A percentile compares a stretch with the other conserved stretches of the same genome.
These are phyloP conservation scores for Himalopsyche anomala DNA, from an alignment of 2,888 invertebrate species.

Conservation along the genomic window DNA sequence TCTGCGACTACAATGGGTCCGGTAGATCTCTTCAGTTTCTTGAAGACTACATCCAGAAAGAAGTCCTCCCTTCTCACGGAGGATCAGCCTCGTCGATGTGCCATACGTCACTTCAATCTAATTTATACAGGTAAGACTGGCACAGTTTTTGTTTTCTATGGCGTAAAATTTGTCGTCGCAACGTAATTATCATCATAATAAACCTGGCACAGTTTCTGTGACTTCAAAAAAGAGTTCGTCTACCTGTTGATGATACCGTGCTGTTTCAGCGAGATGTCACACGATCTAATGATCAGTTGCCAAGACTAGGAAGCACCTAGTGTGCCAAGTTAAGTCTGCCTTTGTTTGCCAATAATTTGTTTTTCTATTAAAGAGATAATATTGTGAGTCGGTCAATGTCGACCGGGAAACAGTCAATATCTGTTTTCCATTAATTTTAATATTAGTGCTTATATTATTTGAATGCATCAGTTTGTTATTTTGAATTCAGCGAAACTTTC, in stretches of 20 bases:
- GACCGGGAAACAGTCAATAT: background rate
- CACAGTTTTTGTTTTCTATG: background rate
- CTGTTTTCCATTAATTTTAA: too few species aligned
- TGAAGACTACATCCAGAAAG: constrained; percentile 87
- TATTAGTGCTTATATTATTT: too few species aligned
- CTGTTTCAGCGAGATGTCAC: background rate
- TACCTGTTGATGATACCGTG: constrained; percentile 3
- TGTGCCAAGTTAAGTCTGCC: constrained; percentile 24
- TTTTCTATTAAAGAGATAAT: constrained; percentile 5
- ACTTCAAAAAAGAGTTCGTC: constrained; percentile 7
- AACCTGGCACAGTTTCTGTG: background rate
- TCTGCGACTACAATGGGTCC: constrained; percentile 92
- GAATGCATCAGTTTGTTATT: too few species aligned
- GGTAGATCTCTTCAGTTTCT: constrained; percentile 89
- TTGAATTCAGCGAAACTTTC: too few species aligned
- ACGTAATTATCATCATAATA: background rate
- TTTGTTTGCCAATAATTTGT: constrained; percentile 12
- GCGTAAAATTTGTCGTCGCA: background rate
- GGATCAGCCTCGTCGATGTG: constrained; percentile 86
- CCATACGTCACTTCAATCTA: constrained; percentile 91
- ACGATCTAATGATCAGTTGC: background rate
- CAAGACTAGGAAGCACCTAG: background rate
- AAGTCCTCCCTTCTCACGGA: constrained; percentile 90
- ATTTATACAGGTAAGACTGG: constrained; percentile 85
- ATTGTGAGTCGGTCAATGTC: constrained; percentile 12